Percentiles rank a stretch among this genome's conserved stretches.
Evolutionary conservation across 2,888 invertebrate genomes (phyloP).

Genomic region (Aphodius granarius): DNA sequence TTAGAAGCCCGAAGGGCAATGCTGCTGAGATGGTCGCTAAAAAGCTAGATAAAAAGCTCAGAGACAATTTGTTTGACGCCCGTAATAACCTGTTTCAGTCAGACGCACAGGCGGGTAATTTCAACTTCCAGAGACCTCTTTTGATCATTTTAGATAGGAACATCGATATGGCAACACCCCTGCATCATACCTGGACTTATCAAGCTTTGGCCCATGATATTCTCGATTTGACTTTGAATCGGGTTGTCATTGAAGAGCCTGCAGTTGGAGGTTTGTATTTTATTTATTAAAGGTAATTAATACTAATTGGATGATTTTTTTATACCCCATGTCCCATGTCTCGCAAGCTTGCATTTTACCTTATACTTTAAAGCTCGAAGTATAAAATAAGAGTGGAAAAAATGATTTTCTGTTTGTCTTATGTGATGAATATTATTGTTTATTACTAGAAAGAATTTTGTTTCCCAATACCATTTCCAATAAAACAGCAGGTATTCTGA

Average conservation of each 20-base stretch:
- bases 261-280: conserved; percentile 47
- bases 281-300: conserved; percentile 4
- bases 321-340: background rate
- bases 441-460: too few species aligned
- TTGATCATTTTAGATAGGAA: conserved; percentile 91
- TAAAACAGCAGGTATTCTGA: too few species aligned
- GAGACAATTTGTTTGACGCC: conserved; percentile 96
- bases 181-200: conserved; percentile 99
- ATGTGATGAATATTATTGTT: too few species aligned
- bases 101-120: conserved; percentile 75
- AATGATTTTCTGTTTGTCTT: too few species aligned
- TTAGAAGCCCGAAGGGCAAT: conserved; percentile 90
- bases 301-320: background rate
- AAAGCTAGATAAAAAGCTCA: conserved; percentile 93
- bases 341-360: background rate
- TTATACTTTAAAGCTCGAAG: background rate
- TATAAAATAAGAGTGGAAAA: too few species aligned
- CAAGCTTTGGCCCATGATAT: conserved; percentile 98
- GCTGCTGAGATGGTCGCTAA: conserved; percentile 99
- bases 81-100: conserved; percentile 93
- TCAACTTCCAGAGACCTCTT: conserved; percentile 91
- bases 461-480: too few species aligned
- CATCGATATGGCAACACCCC: conserved; percentile 94
- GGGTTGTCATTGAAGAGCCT: conserved; percentile 55
- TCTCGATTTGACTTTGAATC: conserved; percentile 86